Evolutionary conservation across 2,888 invertebrate genomes (phyloP), one percentile per base, ranked within the genome.

Genomic region (Stictocephala bisonia): DNA sequence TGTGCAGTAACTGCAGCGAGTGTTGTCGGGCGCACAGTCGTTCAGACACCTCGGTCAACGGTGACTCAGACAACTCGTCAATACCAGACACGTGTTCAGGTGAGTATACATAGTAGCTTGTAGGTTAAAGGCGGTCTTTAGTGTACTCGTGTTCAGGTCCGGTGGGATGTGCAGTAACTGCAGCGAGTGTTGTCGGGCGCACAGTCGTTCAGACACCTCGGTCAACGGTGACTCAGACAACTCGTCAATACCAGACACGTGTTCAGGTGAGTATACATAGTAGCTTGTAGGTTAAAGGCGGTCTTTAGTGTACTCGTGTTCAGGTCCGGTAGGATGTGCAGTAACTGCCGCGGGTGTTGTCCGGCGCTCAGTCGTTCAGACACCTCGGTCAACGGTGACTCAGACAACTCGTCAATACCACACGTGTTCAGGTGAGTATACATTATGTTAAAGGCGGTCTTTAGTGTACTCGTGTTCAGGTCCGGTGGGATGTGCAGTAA

Each of bases 1-100:
- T 85, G 85, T 85, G 85, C 82, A 84, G 84, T 80, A 84, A 85
- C 81, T 85, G 85, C 82, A 84, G 84, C 78, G 84, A 85, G 80
- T 85, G 85, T 80, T 85, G 85, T 78, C 84, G 84, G 77, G 83
- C 83, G 76, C 83, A 82, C 73, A 82, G 82, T 75, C 82, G 84
- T 76, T 69, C 69, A 4, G 69, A 69, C 56, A 69, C 69, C 51
- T 83, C 82, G 74, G 81, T 81, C 76, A 82, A 83, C 73, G 82
- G 81, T 70, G 76, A 83, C 81, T 78, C 83, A 80, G 74, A 82
- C 82, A 41, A 41, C 27, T 71, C 50, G 18, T 58, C 44, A 20
- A 35, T 50, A n/a, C 58, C n/a, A 24, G 71, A 71, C 15, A 27
- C 71, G 11, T 71, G 58, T 64, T 48, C 71, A 60, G 71, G 69